phyloP scores from a whole-genome alignment of 2,113 vertebrate species.

The Pontoporia blainvillei region DNA sequence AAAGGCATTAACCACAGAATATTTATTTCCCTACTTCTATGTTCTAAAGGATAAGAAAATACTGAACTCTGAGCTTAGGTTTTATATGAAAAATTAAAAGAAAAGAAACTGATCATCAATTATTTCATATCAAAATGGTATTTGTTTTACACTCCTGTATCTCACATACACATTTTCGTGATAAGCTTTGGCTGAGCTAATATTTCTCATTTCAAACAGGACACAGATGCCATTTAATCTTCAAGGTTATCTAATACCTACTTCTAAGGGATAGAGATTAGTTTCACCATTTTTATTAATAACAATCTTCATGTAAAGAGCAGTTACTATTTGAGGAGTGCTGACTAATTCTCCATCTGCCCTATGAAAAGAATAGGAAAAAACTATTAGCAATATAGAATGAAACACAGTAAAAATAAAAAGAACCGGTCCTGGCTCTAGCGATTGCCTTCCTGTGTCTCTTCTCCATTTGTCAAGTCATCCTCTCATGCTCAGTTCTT shows the following conservation, averaged over 20 bases:
- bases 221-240: neutral
- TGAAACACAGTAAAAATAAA: neutral
- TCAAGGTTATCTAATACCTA: slow-evolving; percentile 47
- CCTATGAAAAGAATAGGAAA: slow-evolving; percentile 47
- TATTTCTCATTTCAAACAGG: slow-evolving; percentile 40
- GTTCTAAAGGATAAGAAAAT: neutral
- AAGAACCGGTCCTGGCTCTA: neutral
- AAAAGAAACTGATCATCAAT: neutral
- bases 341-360: slow-evolving; percentile 64
- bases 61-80: neutral
- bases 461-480: neutral
- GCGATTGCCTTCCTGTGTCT: neutral
- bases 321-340: slow-evolving; percentile 49
- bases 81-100: neutral
- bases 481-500: neutral
- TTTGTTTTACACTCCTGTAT: neutral
- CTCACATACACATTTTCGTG: neutral
- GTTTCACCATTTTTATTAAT: slow-evolving; percentile 51
- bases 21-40: neutral
- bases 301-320: slow-evolving; percentile 33
- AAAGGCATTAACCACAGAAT: neutral
- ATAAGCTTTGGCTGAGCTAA: neutral
- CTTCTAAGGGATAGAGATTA: neutral
- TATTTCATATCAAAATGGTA: neutral
- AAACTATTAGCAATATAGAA: neutral